phyloP scores from a whole-genome alignment of 2,888 invertebrate species.

The Temnothorax ravouxi region DNA sequence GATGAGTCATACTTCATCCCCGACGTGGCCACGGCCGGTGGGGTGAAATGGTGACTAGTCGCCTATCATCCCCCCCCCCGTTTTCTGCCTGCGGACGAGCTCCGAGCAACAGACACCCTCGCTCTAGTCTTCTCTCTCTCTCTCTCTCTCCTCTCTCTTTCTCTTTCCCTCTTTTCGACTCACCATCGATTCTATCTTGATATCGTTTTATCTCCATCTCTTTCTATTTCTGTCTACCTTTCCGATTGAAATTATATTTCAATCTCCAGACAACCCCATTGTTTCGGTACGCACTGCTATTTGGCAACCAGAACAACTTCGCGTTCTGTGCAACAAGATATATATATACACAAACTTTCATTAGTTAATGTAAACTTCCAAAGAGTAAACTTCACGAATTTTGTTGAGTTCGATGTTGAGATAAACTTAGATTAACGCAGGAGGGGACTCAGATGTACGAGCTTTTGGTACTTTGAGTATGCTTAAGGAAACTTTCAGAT shows the following conservation, averaged over 20 bases:
- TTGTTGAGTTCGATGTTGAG: neutral
- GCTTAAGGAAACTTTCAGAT: constrained; percentile 6
- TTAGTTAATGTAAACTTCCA: constrained; percentile 4
- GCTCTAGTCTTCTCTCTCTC: constrained; percentile 44
- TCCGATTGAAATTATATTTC: constrained; percentile 81
- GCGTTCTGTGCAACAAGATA: neutral
- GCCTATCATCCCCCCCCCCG: constrained; percentile 71
- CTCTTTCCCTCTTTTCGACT: constrained; percentile 46
- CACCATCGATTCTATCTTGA: constrained; percentile 56
- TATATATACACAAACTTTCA: neutral
- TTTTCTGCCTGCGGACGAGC: constrained; percentile 64
- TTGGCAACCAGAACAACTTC: neutral
- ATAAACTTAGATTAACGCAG: constrained; percentile 8
- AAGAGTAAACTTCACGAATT: neutral
- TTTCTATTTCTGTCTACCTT: constrained; percentile 33
- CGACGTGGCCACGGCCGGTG: constrained; percentile 70
- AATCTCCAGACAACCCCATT: constrained; percentile 57
- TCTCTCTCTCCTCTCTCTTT: constrained; percentile 25
- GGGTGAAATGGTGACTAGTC: constrained; percentile 70
- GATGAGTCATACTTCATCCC: constrained; percentile 85
- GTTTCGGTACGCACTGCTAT: constrained; percentile 35
- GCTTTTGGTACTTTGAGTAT: neutral
- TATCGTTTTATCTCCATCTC: neutral
- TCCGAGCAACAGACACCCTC: constrained; percentile 56
- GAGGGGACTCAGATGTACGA: neutral